Base-by-base conservation (phyloP, 2,888 invertebrate genomes). In the Lepeophtheirus nordmannii region DNA sequence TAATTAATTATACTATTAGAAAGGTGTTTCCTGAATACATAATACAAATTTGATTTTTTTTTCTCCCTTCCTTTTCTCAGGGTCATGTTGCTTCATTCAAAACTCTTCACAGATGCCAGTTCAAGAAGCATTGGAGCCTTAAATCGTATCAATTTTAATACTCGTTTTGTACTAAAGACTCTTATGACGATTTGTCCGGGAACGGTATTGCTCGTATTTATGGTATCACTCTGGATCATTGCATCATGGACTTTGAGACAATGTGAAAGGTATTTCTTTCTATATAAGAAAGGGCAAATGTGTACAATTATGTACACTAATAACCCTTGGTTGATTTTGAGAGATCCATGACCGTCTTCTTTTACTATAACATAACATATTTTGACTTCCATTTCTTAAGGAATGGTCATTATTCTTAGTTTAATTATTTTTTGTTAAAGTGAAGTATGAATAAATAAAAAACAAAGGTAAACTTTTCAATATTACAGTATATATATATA, bases 101-200 rank as follows among this genome's bases (percentile, higher is more conserved):
- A 97, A 82, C 83, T 99, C 73, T 99, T 99, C 82, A 98, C 97
- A 71, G 98, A 98, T 79, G 97, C 98, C 73, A 96, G 96, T 72
- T 97, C 96, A 70, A 84, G 98, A 77, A 91, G 91, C 80, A 93
- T 89, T 83, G 78, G 73, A 73, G 78, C 69, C 12, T 73, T 78
- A 30, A 76, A 76, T 69, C 85, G 94, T 77, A 96, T 97, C 78
- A 94, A 96, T 82, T 97, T 97, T 83, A 90, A 90, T 78, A 94
- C 96, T 77, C 86, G 79, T 68, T 73, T 69, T 80, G 92, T 94
- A 74, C 82, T 94, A 75, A 94, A 94, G 80, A 98, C 98, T 69
- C 82, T 99, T 73, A 99, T 99, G 98, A 98, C 98, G 76, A 96
- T 99, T 77, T 98, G 97, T 78, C 98, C 98, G 67, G 85, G 78